Evolutionary conservation across 1,140 invertebrate genomes (phyloP).

Genomic region (Nebria ingens): DNA sequence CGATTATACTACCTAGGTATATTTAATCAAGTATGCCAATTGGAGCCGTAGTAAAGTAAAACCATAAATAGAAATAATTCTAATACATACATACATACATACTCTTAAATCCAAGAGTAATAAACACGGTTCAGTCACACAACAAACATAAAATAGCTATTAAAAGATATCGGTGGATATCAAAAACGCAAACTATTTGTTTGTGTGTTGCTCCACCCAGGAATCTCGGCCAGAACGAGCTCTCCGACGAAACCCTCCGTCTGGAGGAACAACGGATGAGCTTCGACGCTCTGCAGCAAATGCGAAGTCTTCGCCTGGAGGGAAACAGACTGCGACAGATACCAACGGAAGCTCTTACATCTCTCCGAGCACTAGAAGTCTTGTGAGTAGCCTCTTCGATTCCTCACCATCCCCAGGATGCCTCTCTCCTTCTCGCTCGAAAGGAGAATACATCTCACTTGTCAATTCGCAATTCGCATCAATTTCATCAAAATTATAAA

Average conservation of each 20-base stretch:
- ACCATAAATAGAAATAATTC: too few relatives aligned
- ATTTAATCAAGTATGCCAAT: too few relatives aligned
- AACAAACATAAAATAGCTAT: too few relatives aligned
- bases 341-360: slow-evolving; percentile 47
- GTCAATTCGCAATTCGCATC: neutral
- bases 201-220: slow-evolving; percentile 36
- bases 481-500: too few relatives aligned
- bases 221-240: slow-evolving; percentile 55
- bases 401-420: neutral
- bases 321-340: slow-evolving; percentile 51
- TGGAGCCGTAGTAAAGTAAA: too few relatives aligned
- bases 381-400: slow-evolving; percentile 47
- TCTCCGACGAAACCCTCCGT: slow-evolving; percentile 34
- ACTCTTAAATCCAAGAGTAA: neutral
- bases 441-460: neutral
- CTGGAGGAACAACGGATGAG: too few relatives aligned
- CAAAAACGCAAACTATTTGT: neutral
- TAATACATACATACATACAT: too few relatives aligned
- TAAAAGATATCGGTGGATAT: slow-evolving; percentile 9
- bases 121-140: too few relatives aligned
- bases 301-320: slow-evolving; percentile 54
- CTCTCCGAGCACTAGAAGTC: slow-evolving; percentile 46
- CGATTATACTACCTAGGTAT: too few relatives aligned
- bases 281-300: slow-evolving; percentile 40
- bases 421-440: neutral